Conservation (phyloP, 92 coral and sea anemone genomes). For the Chrysogorgia sp. region DNA sequence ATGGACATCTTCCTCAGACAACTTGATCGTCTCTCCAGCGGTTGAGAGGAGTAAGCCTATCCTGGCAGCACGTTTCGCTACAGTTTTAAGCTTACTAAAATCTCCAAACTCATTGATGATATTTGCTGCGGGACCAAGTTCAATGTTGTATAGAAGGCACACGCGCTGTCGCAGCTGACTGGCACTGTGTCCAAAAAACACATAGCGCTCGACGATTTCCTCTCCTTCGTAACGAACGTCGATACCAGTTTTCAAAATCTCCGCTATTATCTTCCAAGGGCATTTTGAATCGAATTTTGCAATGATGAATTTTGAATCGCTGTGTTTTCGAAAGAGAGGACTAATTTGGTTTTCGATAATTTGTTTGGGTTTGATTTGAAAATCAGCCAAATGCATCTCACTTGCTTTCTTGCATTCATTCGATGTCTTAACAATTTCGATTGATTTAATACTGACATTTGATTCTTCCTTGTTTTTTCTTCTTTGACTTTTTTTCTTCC, state of each 20-base stretch:
- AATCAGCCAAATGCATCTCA: slow-evolving; percentile 48
- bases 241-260: slow-evolving; percentile 61
- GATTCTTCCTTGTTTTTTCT: too few relatives aligned
- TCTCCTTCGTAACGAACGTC: slow-evolving; percentile 45
- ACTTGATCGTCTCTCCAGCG: slow-evolving; percentile 64
- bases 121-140: slow-evolving; percentile 59
- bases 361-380: slow-evolving; percentile 44
- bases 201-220: slow-evolving; percentile 54
- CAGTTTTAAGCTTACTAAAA: slow-evolving; percentile 66
- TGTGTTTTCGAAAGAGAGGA: slow-evolving; percentile 65
- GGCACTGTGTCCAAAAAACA: slow-evolving; percentile 85
- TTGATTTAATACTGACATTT: background rate
- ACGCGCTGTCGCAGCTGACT: slow-evolving; percentile 79
- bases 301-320: slow-evolving; percentile 60
- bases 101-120: slow-evolving; percentile 78
- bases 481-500: background rate
- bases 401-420: slow-evolving; percentile 4
- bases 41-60: slow-evolving; percentile 85
- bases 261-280: slow-evolving; percentile 58
- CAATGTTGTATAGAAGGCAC: slow-evolving; percentile 74
- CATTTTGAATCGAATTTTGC: slow-evolving; percentile 58
- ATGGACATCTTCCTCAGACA: slow-evolving; percentile 57
- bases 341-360: slow-evolving; percentile 53
- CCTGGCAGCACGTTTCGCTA: slow-evolving; percentile 88
- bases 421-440: slow-evolving; percentile 2